These are phyloP conservation scores for Sturnus vulgaris DNA, from an alignment of 2,113 vertebrate species.

Conservation along the genomic window DNA sequence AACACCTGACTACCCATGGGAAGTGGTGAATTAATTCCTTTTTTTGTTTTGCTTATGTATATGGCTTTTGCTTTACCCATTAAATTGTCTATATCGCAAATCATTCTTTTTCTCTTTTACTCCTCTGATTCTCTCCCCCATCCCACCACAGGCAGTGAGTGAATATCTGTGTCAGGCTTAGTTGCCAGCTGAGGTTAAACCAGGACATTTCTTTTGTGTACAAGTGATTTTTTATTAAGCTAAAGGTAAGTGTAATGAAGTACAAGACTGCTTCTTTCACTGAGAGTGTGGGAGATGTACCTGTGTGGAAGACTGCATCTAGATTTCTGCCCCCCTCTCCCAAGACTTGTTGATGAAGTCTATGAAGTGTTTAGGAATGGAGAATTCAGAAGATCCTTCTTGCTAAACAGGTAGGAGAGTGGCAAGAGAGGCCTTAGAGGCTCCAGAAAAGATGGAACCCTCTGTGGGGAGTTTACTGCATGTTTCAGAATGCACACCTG, in stretches of 20 bases:
- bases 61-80: neutral
- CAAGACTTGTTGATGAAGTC: neutral
- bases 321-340: neutral
- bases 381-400: neutral
- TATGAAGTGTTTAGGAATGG: neutral
- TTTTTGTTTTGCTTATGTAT: rapidly evolving
- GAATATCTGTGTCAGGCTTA: neutral
- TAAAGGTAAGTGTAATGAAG: neutral
- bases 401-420: neutral
- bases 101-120: rapidly evolving
- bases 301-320: neutral
- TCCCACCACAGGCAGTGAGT: too few species aligned
- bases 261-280: neutral
- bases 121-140: neutral
- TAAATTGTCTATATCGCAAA: neutral
- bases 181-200: neutral
- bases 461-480: neutral
- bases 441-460: neutral
- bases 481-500: neutral
- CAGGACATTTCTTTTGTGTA: neutral
- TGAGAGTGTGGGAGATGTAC: neutral
- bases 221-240: neutral
- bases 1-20: neutral
- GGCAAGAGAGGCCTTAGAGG: neutral
- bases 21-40: neutral